These are phyloP conservation scores for Gasteruption jaculator DNA, from an alignment of 2,888 invertebrate genomes.

Conservation along the genomic window DNA sequence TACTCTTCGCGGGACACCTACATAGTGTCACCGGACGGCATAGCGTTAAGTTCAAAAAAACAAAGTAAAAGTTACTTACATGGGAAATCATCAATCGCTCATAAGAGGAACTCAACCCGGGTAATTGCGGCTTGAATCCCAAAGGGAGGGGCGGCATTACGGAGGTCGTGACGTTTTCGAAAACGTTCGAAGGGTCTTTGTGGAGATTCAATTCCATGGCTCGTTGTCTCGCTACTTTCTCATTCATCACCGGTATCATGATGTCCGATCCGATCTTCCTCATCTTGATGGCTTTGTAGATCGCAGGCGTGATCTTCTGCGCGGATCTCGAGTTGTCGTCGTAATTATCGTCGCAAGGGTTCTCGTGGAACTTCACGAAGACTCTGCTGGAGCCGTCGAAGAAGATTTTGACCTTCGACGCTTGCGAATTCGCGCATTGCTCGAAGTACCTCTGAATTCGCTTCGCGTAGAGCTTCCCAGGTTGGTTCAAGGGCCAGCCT, in stretches of 20 bases:
- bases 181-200: conserved; percentile 5
- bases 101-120: conserved; percentile 58
- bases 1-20: too few relatives aligned
- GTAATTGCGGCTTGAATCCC: conserved; percentile 57
- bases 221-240: conserved; percentile 26
- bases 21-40: too few relatives aligned
- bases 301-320: conserved; percentile 55
- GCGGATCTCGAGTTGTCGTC: conserved; percentile 21
- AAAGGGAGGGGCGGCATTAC: background rate
- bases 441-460: conserved; percentile 61
- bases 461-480: conserved; percentile 65
- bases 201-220: conserved; percentile 31
- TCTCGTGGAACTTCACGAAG: conserved; percentile 63
- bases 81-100: conserved; percentile 57
- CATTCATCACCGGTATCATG: conserved; percentile 53
- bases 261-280: conserved; percentile 52
- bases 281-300: conserved; percentile 72
- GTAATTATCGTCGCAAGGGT: conserved; percentile 32
- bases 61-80: too few relatives aligned
- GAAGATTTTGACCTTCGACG: conserved; percentile 43
- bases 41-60: too few relatives aligned
- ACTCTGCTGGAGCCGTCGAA: conserved; percentile 58
- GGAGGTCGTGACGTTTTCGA: background rate
- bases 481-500: conserved; percentile 58
- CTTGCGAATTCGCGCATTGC: conserved; percentile 38